Base-by-base conservation (phyloP, 2,113 vertebrate genomes). In the Microcebus jonahi region DNA sequence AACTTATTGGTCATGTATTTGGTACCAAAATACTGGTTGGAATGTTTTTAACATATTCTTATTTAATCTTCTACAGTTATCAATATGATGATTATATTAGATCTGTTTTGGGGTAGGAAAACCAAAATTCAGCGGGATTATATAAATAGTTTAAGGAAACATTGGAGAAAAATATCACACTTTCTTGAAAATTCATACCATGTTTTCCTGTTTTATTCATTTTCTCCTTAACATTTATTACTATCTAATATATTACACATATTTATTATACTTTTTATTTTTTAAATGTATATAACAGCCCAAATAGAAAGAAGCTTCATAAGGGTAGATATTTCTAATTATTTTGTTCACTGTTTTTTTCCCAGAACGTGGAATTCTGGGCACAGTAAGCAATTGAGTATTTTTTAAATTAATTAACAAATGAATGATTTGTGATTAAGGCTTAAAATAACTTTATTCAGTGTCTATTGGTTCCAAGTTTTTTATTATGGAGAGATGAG, bases 281-380 rank as follows among this genome's bases (percentile, higher is more conserved):
- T 57, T 17, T 11, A 4, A 42, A 73, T n/a, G 21, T 23, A 5
- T 5, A 8, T 36, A 42, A 7, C 4, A 34, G 29, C 4, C 25
- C 4, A 92, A 13, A 53, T 79, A 88, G 25, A 79, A 91, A 29
- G 53, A 55, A n/a, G 0, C 3, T 71, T 27, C 25, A 29, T 34
- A 25, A 42, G 15, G 4, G 18, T 18, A 86, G 68, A 71, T 1
- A 55, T 57, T 86, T 85, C 20, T 59, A 2, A 45, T 29, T 45
- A 6, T 48, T 31, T 93, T 97, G 1, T 4, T 42, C 5, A 23
- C 7, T 90, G 2, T 1, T 76, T 11, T 65, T 50, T 92, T 53
- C 5, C 20, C 6, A 3, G 71, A 13, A 12, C 0, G 1, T 31
- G 65, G 34, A n/a, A 5, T 73, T 65, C 0, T 12, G n/a, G 23